Conservation (phyloP, 2,888 invertebrate species). For the Cinara cedri region DNA sequence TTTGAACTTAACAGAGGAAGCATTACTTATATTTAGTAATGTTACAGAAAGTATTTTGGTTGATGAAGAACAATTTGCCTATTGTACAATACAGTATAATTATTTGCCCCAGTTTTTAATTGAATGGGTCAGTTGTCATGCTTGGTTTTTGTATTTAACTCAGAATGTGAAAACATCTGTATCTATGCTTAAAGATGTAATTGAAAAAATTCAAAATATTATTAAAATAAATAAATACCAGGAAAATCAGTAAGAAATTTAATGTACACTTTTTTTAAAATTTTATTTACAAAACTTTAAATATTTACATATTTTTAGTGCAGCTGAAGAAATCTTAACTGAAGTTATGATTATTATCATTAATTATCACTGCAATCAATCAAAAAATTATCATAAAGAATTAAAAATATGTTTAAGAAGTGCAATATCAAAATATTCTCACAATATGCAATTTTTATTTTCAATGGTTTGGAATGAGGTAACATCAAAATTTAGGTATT, state of each 20-base stretch:
- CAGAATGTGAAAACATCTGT: conserved; percentile 63
- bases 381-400: conserved; percentile 57
- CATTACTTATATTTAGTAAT: conserved; percentile 60
- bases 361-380: conserved; percentile 60
- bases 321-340: conserved; percentile 63
- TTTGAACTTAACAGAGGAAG: conserved; percentile 62
- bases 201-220: conserved; percentile 37
- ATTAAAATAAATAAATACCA: conserved; percentile 21
- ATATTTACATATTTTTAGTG: conserved; percentile 23
- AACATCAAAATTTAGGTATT: conserved; percentile 44
- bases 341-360: conserved; percentile 64
- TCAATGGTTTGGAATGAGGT: conserved; percentile 66
- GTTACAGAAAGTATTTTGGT: conserved; percentile 43
- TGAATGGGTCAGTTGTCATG: conserved; percentile 67
- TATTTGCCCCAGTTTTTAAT: conserved; percentile 66
- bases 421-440: conserved; percentile 66
- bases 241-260: conserved; percentile 36
- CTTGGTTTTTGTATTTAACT: conserved; percentile 66
- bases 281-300: not conserved
- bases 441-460: conserved; percentile 68
- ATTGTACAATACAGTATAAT: conserved; percentile 61
- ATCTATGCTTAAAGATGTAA: conserved; percentile 60
- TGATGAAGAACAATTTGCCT: conserved; percentile 53
- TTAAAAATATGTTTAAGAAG: conserved; percentile 62
- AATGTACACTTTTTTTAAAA: not conserved